Conservation (phyloP, 2,888 invertebrate genomes). For the Xanthostigma xanthostigma region DNA sequence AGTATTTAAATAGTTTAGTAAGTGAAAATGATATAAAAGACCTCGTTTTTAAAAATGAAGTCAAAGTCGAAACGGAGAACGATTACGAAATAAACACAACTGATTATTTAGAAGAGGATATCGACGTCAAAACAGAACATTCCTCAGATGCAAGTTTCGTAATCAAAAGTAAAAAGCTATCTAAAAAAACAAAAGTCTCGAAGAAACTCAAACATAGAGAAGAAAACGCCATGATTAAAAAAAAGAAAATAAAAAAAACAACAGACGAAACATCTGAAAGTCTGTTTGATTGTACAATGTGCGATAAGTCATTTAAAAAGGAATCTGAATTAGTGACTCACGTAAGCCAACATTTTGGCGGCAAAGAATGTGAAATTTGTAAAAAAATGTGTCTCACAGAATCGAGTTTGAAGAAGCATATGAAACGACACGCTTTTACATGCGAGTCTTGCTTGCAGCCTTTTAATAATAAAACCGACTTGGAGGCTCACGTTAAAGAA, state of each 20-base stretch:
- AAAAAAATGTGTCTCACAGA: background rate
- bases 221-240: background rate
- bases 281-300: background rate
- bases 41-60: background rate
- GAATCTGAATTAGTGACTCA: background rate
- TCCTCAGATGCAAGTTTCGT: background rate
- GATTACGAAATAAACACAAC: background rate
- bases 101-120: background rate
- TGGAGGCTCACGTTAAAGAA: background rate
- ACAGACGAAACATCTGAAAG: too few species aligned
- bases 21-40: background rate
- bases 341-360: background rate
- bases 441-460: background rate
- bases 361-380: background rate
- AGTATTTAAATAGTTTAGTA: background rate
- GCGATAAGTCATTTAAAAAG: background rate
- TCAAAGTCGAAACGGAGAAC: background rate
- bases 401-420: background rate
- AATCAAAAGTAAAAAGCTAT: background rate
- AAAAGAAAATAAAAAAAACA: too few species aligned
- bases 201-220: background rate
- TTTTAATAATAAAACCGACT: background rate
- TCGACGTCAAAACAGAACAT: background rate
- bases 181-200: background rate
- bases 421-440: background rate